Conservation (phyloP, 2,113 vertebrate species). For the Empidonax traillii region DNA sequence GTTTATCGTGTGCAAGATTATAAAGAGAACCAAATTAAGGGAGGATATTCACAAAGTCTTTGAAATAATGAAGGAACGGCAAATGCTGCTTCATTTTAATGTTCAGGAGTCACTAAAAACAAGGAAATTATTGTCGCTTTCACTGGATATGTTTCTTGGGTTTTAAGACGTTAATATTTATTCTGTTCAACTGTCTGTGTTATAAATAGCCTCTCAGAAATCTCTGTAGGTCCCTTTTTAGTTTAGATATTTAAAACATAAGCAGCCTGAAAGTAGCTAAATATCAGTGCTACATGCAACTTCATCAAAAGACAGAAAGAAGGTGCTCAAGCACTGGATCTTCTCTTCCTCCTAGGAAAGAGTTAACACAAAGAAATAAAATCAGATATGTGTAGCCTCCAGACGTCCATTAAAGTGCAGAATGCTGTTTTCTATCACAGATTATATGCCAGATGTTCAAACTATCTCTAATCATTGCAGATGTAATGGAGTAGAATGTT, state of each 20-base stretch:
- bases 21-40: conserved; percentile 20
- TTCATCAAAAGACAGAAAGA: conserved; percentile 47
- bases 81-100: conserved; percentile 6
- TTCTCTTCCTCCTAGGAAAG: conserved; percentile 67
- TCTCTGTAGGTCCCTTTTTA: neutral
- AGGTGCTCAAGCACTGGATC: conserved; percentile 34
- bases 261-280: neutral
- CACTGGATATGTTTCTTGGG: neutral
- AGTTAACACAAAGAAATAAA: conserved; percentile 89
- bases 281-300: neutral
- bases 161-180: conserved; percentile 42
- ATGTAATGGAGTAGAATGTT: conserved; percentile 99
- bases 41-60: neutral
- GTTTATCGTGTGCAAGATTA: neutral
- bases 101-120: conserved; percentile 16
- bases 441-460: conserved; percentile 97
- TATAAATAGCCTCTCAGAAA: conserved; percentile 3
- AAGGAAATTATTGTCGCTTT: neutral
- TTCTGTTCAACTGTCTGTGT: neutral
- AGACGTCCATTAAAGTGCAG: conserved; percentile 96
- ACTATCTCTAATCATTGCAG: conserved; percentile 97
- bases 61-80: neutral
- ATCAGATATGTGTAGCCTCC: conserved; percentile 91
- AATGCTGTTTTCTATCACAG: conserved; percentile 94
- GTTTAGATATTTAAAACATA: neutral